phyloP scores from a whole-genome alignment of 2,888 invertebrate species.

The Tipula lateralis region DNA sequence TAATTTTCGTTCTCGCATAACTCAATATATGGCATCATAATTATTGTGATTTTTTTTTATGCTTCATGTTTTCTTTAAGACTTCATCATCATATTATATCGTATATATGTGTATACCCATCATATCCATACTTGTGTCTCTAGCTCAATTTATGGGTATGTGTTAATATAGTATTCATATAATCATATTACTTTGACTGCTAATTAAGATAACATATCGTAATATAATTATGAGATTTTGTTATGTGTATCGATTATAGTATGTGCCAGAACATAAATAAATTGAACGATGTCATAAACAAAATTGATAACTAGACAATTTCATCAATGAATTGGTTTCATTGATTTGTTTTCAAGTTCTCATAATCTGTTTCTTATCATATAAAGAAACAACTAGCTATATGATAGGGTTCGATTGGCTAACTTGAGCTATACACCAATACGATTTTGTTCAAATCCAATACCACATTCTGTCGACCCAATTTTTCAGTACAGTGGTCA shows the following conservation, averaged over 20 bases:
- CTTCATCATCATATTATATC: not conserved
- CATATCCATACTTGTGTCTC: not conserved
- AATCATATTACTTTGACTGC: conserved; percentile 7
- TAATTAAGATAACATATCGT: not conserved
- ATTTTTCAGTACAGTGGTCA: too few relatives aligned
- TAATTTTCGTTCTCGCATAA: not conserved
- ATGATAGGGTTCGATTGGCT: too few relatives aligned
- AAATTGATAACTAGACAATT: too few relatives aligned
- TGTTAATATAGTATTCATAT: not conserved
- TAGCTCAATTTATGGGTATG: not conserved
- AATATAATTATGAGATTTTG: not conserved
- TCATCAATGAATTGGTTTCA: too few relatives aligned
- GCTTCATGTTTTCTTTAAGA: not conserved
- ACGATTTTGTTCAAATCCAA: too few relatives aligned
- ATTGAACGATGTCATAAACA: too few relatives aligned
- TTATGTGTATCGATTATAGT: not conserved
- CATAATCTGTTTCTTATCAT: too few relatives aligned
- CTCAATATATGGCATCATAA: conserved; percentile 15
- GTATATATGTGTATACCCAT: not conserved
- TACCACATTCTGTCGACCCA: too few relatives aligned
- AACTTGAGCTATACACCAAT: too few relatives aligned
- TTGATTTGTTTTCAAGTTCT: too few relatives aligned
- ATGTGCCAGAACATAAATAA: too few relatives aligned
- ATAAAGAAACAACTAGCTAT: too few relatives aligned
- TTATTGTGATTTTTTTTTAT: conserved; percentile 14